Evolutionary conservation across 2,113 vertebrate species (phyloP).

Genomic region (Anthoscopus minutus): DNA sequence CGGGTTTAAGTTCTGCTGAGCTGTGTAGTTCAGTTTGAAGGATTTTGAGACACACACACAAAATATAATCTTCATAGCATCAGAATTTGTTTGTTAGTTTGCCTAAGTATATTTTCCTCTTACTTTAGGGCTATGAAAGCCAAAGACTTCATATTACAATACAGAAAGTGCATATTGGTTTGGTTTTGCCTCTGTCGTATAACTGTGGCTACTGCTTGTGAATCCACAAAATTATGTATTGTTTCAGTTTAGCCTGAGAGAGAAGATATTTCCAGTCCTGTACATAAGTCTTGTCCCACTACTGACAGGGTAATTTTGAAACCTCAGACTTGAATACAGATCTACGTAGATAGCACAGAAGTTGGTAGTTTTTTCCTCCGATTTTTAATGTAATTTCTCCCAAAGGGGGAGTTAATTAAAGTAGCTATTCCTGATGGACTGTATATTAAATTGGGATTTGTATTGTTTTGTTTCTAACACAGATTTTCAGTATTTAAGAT

Average conservation of each 20-base stretch:
- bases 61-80: neutral
- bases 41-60: neutral
- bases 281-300: neutral
- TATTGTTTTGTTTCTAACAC: neutral
- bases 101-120: neutral
- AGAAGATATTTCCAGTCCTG: neutral
- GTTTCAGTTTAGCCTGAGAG: neutral
- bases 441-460: neutral
- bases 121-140: neutral
- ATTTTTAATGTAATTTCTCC: neutral
- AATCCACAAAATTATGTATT: neutral
- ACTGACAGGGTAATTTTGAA: neutral
- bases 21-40: neutral
- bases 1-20: neutral
- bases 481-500: neutral
- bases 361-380: rapidly evolving
- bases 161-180: neutral
- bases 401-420: neutral
- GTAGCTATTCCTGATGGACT: neutral
- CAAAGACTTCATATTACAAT: neutral
- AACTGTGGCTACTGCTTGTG: neutral
- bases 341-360: neutral
- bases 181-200: neutral
- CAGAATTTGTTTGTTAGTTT: neutral
- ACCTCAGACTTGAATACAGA: neutral